These are phyloP conservation scores for Enoplosus armatus DNA, from an alignment of 2,797 vertebrate genomes.

Conservation along the genomic window DNA sequence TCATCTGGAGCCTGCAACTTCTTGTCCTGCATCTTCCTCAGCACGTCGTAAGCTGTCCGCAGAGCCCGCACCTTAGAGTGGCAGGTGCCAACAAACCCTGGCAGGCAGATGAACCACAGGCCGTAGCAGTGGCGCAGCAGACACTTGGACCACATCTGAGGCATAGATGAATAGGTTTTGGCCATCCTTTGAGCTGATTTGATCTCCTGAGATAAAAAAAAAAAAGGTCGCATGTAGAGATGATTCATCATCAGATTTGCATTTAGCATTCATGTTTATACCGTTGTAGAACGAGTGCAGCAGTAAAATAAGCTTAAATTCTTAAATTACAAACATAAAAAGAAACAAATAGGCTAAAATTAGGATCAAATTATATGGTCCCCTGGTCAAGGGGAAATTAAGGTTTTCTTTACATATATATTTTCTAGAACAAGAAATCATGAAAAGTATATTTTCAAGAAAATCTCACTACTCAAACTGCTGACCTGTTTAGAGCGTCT, in stretches of 20 bases:
- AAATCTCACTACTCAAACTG: neutral
- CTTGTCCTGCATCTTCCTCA: constrained; percentile 96
- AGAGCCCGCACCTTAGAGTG: constrained; percentile 97
- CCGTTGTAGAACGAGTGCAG: neutral
- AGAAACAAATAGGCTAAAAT: neutral
- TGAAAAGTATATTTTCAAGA: neutral
- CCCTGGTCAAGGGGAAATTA: neutral
- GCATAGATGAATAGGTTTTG: constrained; percentile 94
- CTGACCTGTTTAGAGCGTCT: constrained; percentile 98
- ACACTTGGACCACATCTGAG: constrained; percentile 99
- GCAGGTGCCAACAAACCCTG: constrained; percentile 92
- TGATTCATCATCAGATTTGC: constrained; percentile 8
- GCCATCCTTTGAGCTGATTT: constrained; percentile 96
- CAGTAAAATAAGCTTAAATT: neutral
- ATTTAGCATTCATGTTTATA: constrained; percentile 35
- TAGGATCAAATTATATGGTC: neutral
- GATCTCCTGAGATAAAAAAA: constrained; percentile 90
- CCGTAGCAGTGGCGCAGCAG: constrained; percentile 96
- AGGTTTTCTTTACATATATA: neutral
- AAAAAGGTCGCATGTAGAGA: constrained; percentile 23
- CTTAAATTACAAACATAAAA: neutral
- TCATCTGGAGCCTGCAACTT: constrained; percentile 97
- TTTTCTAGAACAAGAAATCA: neutral
- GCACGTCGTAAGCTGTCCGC: constrained; percentile 94
- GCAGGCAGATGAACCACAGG: constrained; percentile 99